Evolutionary conservation across 2,888 invertebrate genomes (phyloP).

Genomic region (Lamellibrachia columna): DNA sequence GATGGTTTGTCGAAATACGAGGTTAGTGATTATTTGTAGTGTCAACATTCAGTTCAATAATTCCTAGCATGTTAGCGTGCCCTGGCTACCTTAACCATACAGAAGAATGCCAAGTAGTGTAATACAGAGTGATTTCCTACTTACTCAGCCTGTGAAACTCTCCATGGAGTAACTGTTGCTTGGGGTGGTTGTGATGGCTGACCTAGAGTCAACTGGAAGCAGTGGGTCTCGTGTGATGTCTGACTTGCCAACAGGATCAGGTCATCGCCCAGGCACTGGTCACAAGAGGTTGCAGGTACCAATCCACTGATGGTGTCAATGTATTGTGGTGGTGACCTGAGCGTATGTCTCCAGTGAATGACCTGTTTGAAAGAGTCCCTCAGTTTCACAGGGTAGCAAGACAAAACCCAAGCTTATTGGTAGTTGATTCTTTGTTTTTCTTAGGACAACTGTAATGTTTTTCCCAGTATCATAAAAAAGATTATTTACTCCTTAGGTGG

Average conservation of each 20-base stretch:
- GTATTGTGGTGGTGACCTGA: neutral
- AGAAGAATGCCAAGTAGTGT: too few species aligned
- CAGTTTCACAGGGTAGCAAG: neutral
- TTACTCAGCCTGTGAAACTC: neutral
- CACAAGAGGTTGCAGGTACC: neutral
- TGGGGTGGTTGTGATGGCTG: neutral
- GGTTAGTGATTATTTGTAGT: too few species aligned
- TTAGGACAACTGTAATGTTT: too few species aligned
- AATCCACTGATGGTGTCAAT: neutral
- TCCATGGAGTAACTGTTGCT: neutral
- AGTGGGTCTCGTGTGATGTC: neutral
- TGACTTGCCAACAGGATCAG: neutral
- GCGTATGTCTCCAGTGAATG: neutral
- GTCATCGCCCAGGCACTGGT: neutral
- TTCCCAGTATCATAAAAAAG: too few species aligned
- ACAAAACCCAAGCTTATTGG: too few species aligned
- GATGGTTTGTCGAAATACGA: too few species aligned
- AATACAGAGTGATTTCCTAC: neutral
- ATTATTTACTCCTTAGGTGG: too few species aligned
- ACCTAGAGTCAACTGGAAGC: neutral
- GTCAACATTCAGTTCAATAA: too few species aligned
- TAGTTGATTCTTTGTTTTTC: too few species aligned
- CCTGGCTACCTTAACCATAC: too few species aligned
- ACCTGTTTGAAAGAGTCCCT: neutral
- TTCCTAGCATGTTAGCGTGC: too few species aligned